Conservation (phyloP, 2,797 vertebrate genomes). For the Phrynocephalus vlangalii region DNA sequence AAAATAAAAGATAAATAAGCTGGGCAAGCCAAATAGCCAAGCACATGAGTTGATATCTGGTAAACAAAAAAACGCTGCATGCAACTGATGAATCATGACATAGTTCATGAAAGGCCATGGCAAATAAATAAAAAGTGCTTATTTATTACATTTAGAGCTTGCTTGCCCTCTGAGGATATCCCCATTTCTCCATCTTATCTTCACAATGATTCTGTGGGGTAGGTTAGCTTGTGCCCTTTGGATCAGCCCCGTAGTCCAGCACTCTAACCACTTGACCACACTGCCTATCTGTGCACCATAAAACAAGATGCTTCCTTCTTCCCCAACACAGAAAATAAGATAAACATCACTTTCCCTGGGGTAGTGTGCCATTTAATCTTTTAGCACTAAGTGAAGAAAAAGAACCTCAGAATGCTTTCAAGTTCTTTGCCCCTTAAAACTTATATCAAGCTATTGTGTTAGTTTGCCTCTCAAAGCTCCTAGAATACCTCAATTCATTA, state of each 20-base stretch:
- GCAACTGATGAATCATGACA: too few relatives aligned
- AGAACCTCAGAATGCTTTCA: slow-evolving; percentile 24
- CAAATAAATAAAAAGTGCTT: not conserved
- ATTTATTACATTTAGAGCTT: not conserved
- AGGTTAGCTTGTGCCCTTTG: too few relatives aligned
- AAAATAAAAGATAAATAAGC: not conserved
- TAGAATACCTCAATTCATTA: slow-evolving; percentile 50
- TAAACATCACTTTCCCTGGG: slow-evolving; percentile 34
- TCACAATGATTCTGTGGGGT: not conserved
- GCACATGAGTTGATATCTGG: too few relatives aligned
- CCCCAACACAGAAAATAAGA: not conserved
- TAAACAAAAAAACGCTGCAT: too few relatives aligned
- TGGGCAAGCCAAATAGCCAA: too few relatives aligned
- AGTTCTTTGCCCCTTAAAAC: slow-evolving; percentile 30
- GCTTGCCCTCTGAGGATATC: not conserved
- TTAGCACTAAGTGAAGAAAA: slow-evolving; percentile 6
- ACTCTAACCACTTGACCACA: not conserved
- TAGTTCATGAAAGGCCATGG: not conserved
- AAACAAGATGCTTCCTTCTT: not conserved
- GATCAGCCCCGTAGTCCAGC: not conserved
- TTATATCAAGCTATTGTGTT: slow-evolving; percentile 9
- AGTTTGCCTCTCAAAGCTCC: slow-evolving; percentile 28
- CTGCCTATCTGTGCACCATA: not conserved
- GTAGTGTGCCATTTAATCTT: slow-evolving; percentile 43
- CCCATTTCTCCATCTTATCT: not conserved